Evolutionary conservation across 2,113 vertebrate genomes (phyloP).

Genomic region (Bufo gargarizans): DNA sequence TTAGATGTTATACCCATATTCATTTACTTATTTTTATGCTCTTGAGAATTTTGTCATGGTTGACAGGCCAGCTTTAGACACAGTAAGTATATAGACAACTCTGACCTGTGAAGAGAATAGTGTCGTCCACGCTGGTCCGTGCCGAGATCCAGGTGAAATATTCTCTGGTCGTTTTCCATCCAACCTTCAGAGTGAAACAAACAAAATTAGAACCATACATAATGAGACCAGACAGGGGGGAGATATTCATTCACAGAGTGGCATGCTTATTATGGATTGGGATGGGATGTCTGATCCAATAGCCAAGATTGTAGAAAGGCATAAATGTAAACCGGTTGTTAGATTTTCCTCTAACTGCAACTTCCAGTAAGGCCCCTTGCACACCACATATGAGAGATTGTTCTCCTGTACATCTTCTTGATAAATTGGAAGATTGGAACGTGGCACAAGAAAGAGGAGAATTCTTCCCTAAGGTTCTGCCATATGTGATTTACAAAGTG

Average conservation of each 20-base stretch:
- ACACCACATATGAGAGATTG: background rate
- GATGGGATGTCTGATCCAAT: too few relatives aligned
- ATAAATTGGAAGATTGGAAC: background rate
- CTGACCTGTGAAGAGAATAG: conserved; percentile 75
- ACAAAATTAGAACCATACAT: background rate
- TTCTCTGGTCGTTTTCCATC: conserved; percentile 74
- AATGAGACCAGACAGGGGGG: background rate
- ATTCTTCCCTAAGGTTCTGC: too few relatives aligned
- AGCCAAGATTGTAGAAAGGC: too few relatives aligned
- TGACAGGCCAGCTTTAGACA: background rate
- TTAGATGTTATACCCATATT: too few relatives aligned
- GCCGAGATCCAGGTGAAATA: conserved; percentile 72
- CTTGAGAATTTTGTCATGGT: background rate
- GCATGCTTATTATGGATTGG: background rate
- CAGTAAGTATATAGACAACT: background rate
- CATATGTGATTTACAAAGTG: too few relatives aligned
- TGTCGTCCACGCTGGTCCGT: conserved; percentile 54
- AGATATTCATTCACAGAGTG: background rate
- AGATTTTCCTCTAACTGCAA: too few relatives aligned
- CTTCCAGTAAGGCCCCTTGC: background rate
- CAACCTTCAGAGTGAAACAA: conserved; percentile 67
- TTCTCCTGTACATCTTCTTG: background rate
- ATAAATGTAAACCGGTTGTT: too few relatives aligned
- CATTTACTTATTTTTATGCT: background rate
- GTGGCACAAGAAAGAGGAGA: background rate